A percentile compares a stretch with the other conserved stretches of the same genome.
These are phyloP conservation scores for Pimpla rufipes DNA, from an alignment of 2,888 invertebrate genomes.

Conservation along the genomic window DNA sequence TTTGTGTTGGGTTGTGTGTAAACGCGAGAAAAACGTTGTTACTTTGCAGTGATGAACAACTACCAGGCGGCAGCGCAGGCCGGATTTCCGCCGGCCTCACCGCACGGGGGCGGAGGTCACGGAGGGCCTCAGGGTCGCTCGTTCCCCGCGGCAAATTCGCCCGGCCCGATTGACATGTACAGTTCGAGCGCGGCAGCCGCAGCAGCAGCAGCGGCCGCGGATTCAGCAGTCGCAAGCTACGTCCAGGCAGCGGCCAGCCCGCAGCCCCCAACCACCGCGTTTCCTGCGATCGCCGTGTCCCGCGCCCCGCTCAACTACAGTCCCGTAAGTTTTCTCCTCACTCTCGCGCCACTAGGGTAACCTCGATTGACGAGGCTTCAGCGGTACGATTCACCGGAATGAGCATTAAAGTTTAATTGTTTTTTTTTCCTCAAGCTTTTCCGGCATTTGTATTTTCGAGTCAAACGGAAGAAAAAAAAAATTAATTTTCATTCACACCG, in stretches of 20 bases:
- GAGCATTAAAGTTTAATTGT: not conserved
- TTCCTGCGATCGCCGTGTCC: slow-evolving; percentile 97
- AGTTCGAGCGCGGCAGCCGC: slow-evolving; percentile 92
- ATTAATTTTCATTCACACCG: not conserved
- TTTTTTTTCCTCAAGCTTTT: not conserved
- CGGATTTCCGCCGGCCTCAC: slow-evolving; percentile 93
- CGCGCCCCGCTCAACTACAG: slow-evolving; percentile 97
- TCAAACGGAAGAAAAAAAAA: not conserved
- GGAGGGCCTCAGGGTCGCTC: slow-evolving; percentile 89
- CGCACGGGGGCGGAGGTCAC: slow-evolving; percentile 89
- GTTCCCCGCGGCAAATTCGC: slow-evolving; percentile 97
- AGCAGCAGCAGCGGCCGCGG: slow-evolving; percentile 87
- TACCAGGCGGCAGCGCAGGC: slow-evolving; percentile 93
- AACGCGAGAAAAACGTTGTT: slow-evolving; percentile 46
- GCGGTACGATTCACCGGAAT: not conserved
- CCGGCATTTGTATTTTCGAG: not conserved
- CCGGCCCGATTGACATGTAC: slow-evolving; percentile 97
- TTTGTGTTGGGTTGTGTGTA: slow-evolving; percentile 2
- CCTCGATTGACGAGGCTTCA: not conserved
- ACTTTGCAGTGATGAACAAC: slow-evolving; percentile 96
- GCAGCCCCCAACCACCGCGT: slow-evolving; percentile 94
- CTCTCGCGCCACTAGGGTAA: slow-evolving; percentile 27
- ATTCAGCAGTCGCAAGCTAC: slow-evolving; percentile 93
- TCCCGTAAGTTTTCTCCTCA: slow-evolving; percentile 90
- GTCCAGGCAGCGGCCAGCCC: slow-evolving; percentile 98